Evolutionary conservation across 2,113 vertebrate species (phyloP), one percentile per base, ranked within the genome.

Genomic region (Fulmarus glacialis): DNA sequence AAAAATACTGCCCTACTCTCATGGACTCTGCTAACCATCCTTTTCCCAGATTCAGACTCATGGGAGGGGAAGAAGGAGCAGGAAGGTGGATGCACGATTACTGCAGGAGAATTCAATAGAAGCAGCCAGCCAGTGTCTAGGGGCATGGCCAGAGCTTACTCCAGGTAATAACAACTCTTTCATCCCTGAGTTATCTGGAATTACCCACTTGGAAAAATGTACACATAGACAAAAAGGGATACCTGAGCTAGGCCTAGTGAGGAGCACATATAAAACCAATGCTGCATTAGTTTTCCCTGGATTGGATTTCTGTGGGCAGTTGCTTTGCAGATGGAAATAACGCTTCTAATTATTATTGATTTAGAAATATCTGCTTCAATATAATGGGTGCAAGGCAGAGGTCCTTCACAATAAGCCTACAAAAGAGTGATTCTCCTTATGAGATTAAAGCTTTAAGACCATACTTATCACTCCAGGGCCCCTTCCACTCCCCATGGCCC

Each of bases 391-490:
- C 2, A 8, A 84, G 47, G 36, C 43, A 87, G 29, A 75, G 3
- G 2, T 52, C 79, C 59, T 74, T 68, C 62, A 45, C 3, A 53
- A 42, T 47, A 79, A 74, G 18, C 17, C 13, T 36, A 30, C 52
- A 77, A 73, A 93, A 81, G 19, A 66, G 38, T 55, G 18, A 42
- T 56, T 64, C 5, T 23, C 20, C 21, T 60, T 48, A 58, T 74
- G 16, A 93, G 8, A 78, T 53, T n/a, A 94, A 91, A 96, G 24
- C 8, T 94, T 80, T 71, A 80, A 89, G 73, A 62, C 18, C 92
- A 27, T 98, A 98, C 98, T 73, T 0, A 53, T 98, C 98, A 23
- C 97, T 97, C 98, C 98, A 98, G 84, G 90, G 74, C 13, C 98
- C 98, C 48, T 67, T 97, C 98, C 98, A 99, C 60, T 98, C 98